Conservation (phyloP, 35 echinoderm and acorn worm species). For the Strongylocentrotus purpuratus region DNA sequence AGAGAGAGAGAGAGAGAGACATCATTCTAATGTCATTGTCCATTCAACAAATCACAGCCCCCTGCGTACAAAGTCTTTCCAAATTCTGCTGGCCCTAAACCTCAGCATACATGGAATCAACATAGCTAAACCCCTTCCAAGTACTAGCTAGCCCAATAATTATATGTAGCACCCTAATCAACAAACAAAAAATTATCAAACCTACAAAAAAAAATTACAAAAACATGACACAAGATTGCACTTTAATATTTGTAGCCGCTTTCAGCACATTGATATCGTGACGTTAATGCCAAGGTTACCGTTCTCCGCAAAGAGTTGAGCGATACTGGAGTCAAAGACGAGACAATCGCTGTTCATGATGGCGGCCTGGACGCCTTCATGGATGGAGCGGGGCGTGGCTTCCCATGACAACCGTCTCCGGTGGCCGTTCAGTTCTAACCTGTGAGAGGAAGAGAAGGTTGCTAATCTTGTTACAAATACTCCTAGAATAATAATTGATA, state of each 20-base stretch:
- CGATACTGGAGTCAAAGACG: slow-evolving; percentile 98
- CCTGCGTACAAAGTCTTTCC: too few relatives aligned
- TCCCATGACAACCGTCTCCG: slow-evolving; percentile 93
- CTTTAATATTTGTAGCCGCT: neutral
- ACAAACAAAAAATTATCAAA: neutral
- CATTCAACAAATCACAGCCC: too few relatives aligned
- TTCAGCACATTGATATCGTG: slow-evolving; percentile 98
- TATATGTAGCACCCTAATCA: neutral
- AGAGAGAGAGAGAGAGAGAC: too few relatives aligned
- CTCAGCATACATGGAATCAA: too few relatives aligned
- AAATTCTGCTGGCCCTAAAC: too few relatives aligned
- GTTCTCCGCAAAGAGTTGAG: slow-evolving; percentile 99
- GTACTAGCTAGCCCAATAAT: neutral
- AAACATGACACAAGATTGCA: slow-evolving; percentile 11
- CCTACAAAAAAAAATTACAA: neutral
- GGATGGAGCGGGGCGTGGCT: slow-evolving; percentile 97
- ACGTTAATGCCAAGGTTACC: slow-evolving; percentile 99
- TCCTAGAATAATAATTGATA: too few relatives aligned
- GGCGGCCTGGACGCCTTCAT: slow-evolving; percentile 95
- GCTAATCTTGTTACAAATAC: neutral
- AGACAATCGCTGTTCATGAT: slow-evolving; percentile 99
- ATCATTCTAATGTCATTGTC: too few relatives aligned
- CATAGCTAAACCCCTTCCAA: too few relatives aligned
- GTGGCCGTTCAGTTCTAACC: slow-evolving; percentile 95
- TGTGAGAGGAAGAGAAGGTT: neutral